Evolutionary conservation across 2,888 invertebrate species (phyloP), one percentile per base, ranked within the genome.

Genomic region (Psylliodes chrysocephalus): DNA sequence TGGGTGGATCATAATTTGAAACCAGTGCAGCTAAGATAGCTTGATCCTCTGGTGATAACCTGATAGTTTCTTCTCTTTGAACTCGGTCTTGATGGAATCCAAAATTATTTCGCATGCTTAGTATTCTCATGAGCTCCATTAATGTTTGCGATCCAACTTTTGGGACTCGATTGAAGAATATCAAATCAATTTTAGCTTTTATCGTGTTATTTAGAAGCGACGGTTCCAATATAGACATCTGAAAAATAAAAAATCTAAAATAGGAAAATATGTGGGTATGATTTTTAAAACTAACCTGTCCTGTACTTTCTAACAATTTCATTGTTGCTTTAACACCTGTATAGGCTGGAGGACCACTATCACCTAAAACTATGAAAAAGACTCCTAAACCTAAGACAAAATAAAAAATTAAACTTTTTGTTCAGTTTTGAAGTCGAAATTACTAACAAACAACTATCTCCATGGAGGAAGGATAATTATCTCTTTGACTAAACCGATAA

Each of bases 111-210:
- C 84, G 84, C 72, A 88, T 83, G 35, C 82, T 89, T 38, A 94
- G 83, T 55, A 92, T 85, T 66, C 93, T 83, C 35, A 95, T 82
- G 4, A 95, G 85, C 80, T 95, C 94, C 94, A 95, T 95, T 78
- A 95, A 91, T 8, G 94, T 94, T 83, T 94, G 94, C 55, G 93
- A 93, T 64, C 95, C 95, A 35, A 95, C 95, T 83, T 95, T 95
- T 12, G 95, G 95, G 42, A 95, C 95, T 14, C 95, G 86, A 82
- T 95, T 95, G 83, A 95, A 95, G 84, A 95, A 94, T 22, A 95
- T 83, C 53, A 94, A 85, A 62, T 94, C 89, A 59, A 89, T 86
- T 70, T 88, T 88, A 0, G 94, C 90, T 57, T 90, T 87, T 25
- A 87, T 87, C 0, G 94, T 95, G 78, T 95, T 94, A 83, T 95